Evolutionary conservation across 2,888 invertebrate genomes (phyloP).

Genomic region (Epistrophe eligans): DNA sequence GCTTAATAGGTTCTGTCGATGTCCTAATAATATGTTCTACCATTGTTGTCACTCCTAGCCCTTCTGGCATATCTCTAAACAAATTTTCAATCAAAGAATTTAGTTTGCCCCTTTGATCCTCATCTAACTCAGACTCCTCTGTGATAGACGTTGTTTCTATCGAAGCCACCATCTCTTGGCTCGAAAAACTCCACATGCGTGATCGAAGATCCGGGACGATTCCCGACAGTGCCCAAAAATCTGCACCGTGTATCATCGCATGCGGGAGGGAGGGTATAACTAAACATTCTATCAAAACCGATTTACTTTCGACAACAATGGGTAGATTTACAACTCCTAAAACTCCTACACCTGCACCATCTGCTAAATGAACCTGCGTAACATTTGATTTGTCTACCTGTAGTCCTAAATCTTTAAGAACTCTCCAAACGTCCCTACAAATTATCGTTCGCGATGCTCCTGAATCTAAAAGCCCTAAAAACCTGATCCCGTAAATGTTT

Average conservation of each 20-base stretch:
- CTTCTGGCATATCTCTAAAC: background rate
- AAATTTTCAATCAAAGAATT: background rate
- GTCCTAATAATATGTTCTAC: conserved; percentile 55
- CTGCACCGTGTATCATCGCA: background rate
- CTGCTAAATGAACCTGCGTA: background rate
- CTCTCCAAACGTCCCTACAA: background rate
- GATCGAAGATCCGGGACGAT: conserved; percentile 2
- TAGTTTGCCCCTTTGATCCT: background rate
- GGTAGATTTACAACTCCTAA: background rate
- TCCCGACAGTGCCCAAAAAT: no score
- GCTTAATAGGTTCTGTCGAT: conserved; percentile 51
- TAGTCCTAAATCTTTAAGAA: background rate
- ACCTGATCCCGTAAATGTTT: background rate
- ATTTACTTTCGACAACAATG: background rate
- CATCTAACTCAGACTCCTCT: background rate
- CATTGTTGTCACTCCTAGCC: background rate
- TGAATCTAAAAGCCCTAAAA: background rate
- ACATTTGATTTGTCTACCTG: background rate
- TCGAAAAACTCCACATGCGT: background rate
- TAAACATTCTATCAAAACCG: background rate
- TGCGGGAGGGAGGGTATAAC: background rate
- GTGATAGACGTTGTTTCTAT: background rate
- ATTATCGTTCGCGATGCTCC: background rate
- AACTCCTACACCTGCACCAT: conserved; percentile 8
- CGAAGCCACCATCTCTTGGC: background rate